Percentiles rank a stretch among this genome's conserved stretches.
Evolutionary conservation across 1,140 invertebrate genomes (phyloP).

Genomic region (Macrobrachium rosenbergii): DNA sequence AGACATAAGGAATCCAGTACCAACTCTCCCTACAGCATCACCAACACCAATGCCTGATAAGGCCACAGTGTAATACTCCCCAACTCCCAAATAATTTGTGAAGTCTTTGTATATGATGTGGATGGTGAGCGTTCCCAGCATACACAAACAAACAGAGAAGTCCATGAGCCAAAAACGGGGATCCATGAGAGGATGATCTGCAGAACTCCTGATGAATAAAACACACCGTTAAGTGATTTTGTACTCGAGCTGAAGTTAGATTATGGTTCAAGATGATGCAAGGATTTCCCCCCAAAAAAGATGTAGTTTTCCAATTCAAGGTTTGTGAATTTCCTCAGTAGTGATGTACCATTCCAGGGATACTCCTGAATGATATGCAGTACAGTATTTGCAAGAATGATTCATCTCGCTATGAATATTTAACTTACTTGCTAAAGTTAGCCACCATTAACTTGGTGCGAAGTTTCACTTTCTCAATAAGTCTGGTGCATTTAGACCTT

Average conservation of each 20-base stretch:
- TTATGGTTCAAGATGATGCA: no score
- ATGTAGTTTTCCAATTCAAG: no score
- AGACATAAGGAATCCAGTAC: slow-evolving; percentile 20
- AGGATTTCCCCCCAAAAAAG: no score
- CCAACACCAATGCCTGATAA: slow-evolving; percentile 54
- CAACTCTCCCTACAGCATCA: slow-evolving; percentile 31
- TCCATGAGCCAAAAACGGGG: slow-evolving; percentile 63
- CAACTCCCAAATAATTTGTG: slow-evolving; percentile 32
- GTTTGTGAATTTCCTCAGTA: no score
- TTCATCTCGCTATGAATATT: no score
- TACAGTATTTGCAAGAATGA: no score
- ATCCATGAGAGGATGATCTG: slow-evolving; percentile 36
- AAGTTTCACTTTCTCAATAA: slow-evolving; percentile 38
- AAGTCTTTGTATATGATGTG: slow-evolving; percentile 65
- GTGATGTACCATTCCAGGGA: no score
- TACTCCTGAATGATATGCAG: no score
- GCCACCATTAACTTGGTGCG: background rate
- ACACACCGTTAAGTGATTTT: background rate
- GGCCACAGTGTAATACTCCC: slow-evolving; percentile 45
- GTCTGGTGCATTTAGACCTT: slow-evolving; percentile 10
- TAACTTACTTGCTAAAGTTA: background rate
- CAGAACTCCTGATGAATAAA: slow-evolving; percentile 34
- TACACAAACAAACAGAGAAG: slow-evolving; percentile 63
- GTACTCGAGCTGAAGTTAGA: no score
- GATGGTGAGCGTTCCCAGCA: slow-evolving; percentile 63